phyloP scores from a whole-genome alignment of 2,888 invertebrate genomes.

The Steinernema hermaphroditum region DNA sequence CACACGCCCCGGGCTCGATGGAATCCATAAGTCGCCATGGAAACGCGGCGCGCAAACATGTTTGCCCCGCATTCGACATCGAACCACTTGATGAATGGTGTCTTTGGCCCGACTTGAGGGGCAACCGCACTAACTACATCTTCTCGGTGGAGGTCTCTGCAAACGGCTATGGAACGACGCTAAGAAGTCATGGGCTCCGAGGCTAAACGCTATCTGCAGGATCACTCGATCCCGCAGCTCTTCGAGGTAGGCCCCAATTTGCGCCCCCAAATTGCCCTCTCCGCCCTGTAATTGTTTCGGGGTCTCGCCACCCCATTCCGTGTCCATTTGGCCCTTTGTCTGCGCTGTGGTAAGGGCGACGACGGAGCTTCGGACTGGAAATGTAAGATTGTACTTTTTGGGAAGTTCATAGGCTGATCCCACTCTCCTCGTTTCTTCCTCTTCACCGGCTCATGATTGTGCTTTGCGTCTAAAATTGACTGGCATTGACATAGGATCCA shows the following conservation, averaged over 20 bases:
- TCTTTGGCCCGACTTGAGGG: background rate
- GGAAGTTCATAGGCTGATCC: too few species aligned
- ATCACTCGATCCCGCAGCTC: conserved; percentile 69
- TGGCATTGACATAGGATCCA: too few species aligned
- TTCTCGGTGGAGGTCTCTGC: background rate
- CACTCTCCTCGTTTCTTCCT: too few species aligned
- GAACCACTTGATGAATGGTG: conserved; percentile 11
- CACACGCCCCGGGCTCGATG: background rate
- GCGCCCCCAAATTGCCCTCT: conserved; percentile 12
- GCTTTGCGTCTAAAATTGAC: too few species aligned
- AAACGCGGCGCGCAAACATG: background rate
- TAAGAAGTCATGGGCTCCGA: conserved; percentile 67
- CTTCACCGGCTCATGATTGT: too few species aligned
- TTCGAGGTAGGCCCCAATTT: conserved; percentile 68
- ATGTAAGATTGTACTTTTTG: background rate
- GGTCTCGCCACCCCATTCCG: background rate
- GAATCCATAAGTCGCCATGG: conserved; percentile 14
- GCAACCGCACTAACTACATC: background rate
- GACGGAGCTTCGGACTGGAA: background rate
- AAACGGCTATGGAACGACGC: background rate
- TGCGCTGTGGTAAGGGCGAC: background rate
- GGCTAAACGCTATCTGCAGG: conserved; percentile 69
- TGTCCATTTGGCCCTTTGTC: background rate
- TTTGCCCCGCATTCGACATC: conserved; percentile 6
- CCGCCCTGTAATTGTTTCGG: conserved; percentile 29